phyloP scores from a whole-genome alignment of 2,888 invertebrate genomes.

The Orchestes rusci region DNA sequence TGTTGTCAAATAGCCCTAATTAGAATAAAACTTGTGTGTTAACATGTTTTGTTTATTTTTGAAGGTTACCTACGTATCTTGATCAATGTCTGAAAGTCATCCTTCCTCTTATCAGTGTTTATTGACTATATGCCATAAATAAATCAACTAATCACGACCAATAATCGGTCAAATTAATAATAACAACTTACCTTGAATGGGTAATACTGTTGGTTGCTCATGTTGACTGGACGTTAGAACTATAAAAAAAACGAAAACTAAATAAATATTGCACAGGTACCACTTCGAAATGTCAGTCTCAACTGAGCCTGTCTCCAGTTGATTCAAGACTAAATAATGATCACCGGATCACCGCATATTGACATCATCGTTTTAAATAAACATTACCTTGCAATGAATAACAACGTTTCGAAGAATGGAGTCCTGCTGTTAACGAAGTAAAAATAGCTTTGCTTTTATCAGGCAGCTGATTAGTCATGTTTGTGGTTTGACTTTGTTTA shows the following conservation, averaged over 20 bases:
- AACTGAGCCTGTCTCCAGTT: slow-evolving; percentile 10
- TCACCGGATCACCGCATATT: slow-evolving; percentile 16
- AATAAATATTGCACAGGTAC: slow-evolving; percentile 27
- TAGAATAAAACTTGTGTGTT: no score
- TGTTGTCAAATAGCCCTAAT: no score
- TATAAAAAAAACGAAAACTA: slow-evolving; percentile 29
- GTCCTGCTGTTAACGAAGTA: no score
- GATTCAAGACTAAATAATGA: slow-evolving; percentile 19
- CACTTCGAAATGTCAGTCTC: slow-evolving; percentile 16
- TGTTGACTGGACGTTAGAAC: slow-evolving; percentile 28
- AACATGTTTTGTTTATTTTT: no score
- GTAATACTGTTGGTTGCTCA: slow-evolving; percentile 69
- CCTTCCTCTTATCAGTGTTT: no score
- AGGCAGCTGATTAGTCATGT: no score
- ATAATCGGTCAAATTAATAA: no score
- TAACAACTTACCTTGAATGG: slow-evolving; percentile 69
- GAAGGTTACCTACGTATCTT: no score
- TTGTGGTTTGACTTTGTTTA: neutral
- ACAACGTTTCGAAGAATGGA: slow-evolving; percentile 17
- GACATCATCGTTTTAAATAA: slow-evolving; percentile 37
- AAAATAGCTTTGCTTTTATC: no score
- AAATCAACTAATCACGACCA: no score
- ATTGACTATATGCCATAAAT: no score
- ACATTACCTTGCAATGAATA: slow-evolving; percentile 32
- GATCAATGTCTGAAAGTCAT: no score